Conservation (phyloP, 2,888 invertebrate genomes). For the Brenthis hecate region DNA sequence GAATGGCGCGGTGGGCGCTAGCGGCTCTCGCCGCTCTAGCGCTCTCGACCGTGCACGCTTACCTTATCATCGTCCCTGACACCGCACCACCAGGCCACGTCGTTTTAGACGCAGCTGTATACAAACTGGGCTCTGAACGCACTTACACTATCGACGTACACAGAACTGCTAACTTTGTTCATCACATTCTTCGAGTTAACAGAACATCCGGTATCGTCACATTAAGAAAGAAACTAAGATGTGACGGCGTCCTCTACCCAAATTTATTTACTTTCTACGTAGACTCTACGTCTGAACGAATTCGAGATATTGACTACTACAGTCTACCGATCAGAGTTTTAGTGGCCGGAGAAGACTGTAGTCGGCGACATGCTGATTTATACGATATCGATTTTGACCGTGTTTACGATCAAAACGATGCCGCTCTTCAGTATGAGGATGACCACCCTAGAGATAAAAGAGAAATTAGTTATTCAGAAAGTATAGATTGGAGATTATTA, state of each 20-base stretch:
- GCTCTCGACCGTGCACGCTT: slow-evolving; percentile 66
- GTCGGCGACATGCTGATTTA: slow-evolving; percentile 83
- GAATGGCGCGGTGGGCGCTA: slow-evolving; percentile 60
- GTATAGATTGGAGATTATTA: slow-evolving; percentile 74
- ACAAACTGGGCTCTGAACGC: slow-evolving; percentile 89
- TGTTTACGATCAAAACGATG: slow-evolving; percentile 79
- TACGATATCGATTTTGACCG: slow-evolving; percentile 83
- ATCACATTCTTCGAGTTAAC: slow-evolving; percentile 89
- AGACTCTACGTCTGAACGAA: slow-evolving; percentile 90
- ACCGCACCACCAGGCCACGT: slow-evolving; percentile 84
- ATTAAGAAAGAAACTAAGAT: slow-evolving; percentile 87
- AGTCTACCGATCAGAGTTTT: slow-evolving; percentile 89
- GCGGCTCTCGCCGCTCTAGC: slow-evolving; percentile 57
- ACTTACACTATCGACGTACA: slow-evolving; percentile 90
- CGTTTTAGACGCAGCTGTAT: slow-evolving; percentile 91
- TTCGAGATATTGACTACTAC: slow-evolving; percentile 91
- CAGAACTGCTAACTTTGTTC: slow-evolving; percentile 91
- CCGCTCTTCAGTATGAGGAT: slow-evolving; percentile 72
- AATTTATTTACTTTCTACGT: slow-evolving; percentile 93
- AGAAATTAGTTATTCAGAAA: slow-evolving; percentile 60
- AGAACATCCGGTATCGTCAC: slow-evolving; percentile 88
- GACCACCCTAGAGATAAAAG: slow-evolving; percentile 69
- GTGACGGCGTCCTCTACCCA: slow-evolving; percentile 92
- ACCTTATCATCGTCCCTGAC: slow-evolving; percentile 84
- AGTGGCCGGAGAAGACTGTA: slow-evolving; percentile 87